Base-by-base conservation (phyloP, 2,888 invertebrate genomes). In the Cremastinae sp. region DNA sequence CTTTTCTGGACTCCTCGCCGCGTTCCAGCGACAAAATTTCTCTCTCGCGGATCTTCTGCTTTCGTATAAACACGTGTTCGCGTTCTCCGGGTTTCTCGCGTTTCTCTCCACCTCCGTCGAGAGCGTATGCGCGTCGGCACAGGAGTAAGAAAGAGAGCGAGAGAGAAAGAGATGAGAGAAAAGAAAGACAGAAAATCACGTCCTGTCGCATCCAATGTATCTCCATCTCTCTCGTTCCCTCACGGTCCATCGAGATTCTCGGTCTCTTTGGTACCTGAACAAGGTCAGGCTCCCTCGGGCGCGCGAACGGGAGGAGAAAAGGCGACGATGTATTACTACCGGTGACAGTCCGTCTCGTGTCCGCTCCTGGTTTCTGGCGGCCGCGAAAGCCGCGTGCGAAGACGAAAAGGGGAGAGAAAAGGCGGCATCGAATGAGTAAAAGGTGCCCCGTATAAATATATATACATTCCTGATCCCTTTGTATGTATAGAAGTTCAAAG, bases 271-370 rank as follows among this genome's bases (percentile, higher is more conserved):
- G 41, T 56, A 49, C 51, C 59, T 39, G 37, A 0, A 37, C 14
- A 35, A 35, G 18, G 61, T 18, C 45, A 45, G 22, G 83, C 81
- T 81, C 76, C 80, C 81, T 75, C 78, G 28, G n/a, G 43, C 56
- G 47, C 59, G 64, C 59, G 59, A 61, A 65, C 49, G 78, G 80
- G 79, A 78, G 28, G n/a, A 47, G 78, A 81, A 83, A 85, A 87
- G 87, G 87, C 87, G 87, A 87, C 86, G 86, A 88, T 89, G 87
- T 88, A 88, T 86, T 86, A 86, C 87, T 86, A 82, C 80, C 84
- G 84, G 85, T 88, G 88, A 88, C 88, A 88, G 88, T 88, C 83
- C 87, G 85, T 88, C 88, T 88, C 86, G 82, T 82, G 81, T 72
- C 47, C 37, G 45, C 43, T 51, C 43, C 45, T 55, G 35, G 45